Evolutionary conservation across 2,797 vertebrate genomes (phyloP), one percentile per base, ranked within the genome.

Genomic region (Protonibea diacanthus): DNA sequence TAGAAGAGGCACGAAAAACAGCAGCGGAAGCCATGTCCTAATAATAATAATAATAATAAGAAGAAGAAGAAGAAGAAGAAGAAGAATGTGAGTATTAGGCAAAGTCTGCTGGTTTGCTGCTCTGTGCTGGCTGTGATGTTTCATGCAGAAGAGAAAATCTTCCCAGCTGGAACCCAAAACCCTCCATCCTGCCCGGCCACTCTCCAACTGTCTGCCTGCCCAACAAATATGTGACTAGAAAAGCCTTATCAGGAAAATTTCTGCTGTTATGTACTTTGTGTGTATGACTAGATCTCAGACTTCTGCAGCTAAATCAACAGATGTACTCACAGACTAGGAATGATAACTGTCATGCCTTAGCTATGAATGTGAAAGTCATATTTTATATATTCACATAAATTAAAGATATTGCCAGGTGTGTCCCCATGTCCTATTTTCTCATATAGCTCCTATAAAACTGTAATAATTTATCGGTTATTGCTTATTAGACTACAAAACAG

Each of bases 221-320:
- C 23, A 53, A 44, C 42, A 20, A 57, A 71, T 78, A 81, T 18
- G 33, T 68, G 80, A 83, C 58, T 56, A 62, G 69, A 81, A 51
- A 60, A 76, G 53, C 21, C 38, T 45, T 42, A 71, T 73, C 70
- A 67, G 52, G 18, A 45, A 53, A 45, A 70, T 38, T 3, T 27
- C 2, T 60, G 59, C n/a, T n/a, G n/a, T n/a, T 8, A 42, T 49
- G 42, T 52, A 45, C 18, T 53, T 57, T 65, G 29, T 15, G 7
- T 11, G 23, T 5, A n/a, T 20, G 9, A 0, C 13, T 49, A 9
- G 23, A 21, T 49, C n/a, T 38, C 20, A n/a, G 56, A 44, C 10
- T 23, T 64, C 67, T 29, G 5, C 12, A 63, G 27, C 17, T 12
- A 47, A 45, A 52, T 20, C 12, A 9, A 23, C 33, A 12, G 51